Evolutionary conservation across 2,888 invertebrate species (phyloP).

Genomic region (Phoenoteleia sp.): DNA sequence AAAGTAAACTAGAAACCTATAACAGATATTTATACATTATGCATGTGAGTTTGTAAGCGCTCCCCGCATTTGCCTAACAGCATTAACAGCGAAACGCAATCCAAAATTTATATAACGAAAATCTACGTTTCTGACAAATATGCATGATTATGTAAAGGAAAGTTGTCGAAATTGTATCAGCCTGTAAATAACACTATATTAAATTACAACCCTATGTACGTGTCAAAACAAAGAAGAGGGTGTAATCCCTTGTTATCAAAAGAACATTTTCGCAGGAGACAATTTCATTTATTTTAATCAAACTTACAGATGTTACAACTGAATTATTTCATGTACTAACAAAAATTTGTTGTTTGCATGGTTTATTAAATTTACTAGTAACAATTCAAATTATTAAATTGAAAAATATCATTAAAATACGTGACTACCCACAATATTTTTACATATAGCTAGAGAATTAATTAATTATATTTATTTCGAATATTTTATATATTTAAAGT

Average conservation of each 20-base stretch:
- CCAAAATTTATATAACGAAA: conserved; percentile 54
- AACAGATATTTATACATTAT: conserved; percentile 35
- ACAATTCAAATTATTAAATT: too few relatives aligned
- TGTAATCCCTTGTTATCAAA: conserved; percentile 40
- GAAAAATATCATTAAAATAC: too few relatives aligned
- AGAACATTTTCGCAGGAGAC: conserved; percentile 34
- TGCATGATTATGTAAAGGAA: conserved; percentile 50
- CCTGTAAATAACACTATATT: conserved; percentile 34
- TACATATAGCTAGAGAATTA: too few relatives aligned
- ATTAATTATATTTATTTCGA: too few relatives aligned
- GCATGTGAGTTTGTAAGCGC: conserved; percentile 52
- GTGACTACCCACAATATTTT: too few relatives aligned
- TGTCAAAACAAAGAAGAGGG: conserved; percentile 32
- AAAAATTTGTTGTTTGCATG: too few relatives aligned
- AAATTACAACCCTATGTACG: conserved; percentile 31
- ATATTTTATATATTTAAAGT: too few relatives aligned
- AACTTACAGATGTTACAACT: too few relatives aligned
- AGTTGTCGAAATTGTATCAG: conserved; percentile 43
- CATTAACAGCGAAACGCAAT: conserved; percentile 51
- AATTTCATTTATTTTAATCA: background rate
- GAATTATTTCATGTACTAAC: too few relatives aligned
- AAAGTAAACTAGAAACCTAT: conserved; percentile 55
- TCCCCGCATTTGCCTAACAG: conserved; percentile 48
- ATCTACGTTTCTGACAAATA: conserved; percentile 39
- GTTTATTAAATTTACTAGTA: too few relatives aligned